Conservation (phyloP, 2,888 invertebrate species). For the Aphidoletes aphidimyza region DNA sequence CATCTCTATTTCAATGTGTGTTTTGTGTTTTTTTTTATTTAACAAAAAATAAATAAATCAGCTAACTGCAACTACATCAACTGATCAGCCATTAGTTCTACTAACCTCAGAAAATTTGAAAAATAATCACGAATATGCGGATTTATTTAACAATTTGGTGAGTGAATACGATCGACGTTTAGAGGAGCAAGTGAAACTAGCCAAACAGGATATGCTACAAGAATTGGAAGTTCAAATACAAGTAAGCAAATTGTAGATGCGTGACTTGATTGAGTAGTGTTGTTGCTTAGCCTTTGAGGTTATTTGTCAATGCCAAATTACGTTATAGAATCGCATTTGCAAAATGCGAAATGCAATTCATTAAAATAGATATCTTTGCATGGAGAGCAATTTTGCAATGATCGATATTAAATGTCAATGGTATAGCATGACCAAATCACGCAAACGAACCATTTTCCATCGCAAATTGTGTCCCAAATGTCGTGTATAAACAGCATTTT, state of each 20-base stretch:
- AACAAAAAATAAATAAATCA: neutral
- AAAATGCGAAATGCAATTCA: neutral
- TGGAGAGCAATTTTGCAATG: neutral
- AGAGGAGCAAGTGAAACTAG: slow-evolving; percentile 73
- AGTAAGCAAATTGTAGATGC: slow-evolving; percentile 71
- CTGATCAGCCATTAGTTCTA: slow-evolving; percentile 15
- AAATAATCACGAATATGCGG: slow-evolving; percentile 62
- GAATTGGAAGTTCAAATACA: slow-evolving; percentile 79
- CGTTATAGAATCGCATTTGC: neutral
- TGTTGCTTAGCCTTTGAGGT: too few relatives aligned
- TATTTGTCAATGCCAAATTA: neutral
- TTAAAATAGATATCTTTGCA: neutral
- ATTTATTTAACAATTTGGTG: slow-evolving; percentile 61
- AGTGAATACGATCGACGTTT: slow-evolving; percentile 69
- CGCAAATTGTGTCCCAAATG: neutral
- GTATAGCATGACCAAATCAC: neutral
- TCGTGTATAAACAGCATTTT: slow-evolving; percentile 9
- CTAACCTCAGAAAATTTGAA: slow-evolving; percentile 24
- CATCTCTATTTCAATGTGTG: neutral
- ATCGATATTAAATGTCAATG: slow-evolving; percentile 43
- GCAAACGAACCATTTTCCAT: neutral
- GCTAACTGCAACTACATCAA: slow-evolving; percentile 35
- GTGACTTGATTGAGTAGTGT: neutral
- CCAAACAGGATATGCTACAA: slow-evolving; percentile 75
- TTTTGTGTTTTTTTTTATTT: neutral